phyloP scores from a whole-genome alignment of 2,888 invertebrate species.

The Drosophila austrosaltans region DNA sequence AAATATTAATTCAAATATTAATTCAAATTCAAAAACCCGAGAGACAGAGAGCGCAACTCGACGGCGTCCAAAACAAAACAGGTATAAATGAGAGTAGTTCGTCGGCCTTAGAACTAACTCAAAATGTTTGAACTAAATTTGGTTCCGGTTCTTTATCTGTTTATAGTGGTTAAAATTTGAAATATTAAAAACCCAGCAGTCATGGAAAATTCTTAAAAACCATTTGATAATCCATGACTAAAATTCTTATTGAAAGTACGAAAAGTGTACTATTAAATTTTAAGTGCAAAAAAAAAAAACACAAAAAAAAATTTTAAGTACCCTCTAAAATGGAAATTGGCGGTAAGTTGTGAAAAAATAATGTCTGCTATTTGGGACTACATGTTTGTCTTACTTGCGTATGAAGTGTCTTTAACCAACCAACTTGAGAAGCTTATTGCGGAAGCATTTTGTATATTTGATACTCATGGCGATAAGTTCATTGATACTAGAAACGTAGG shows the following conservation, averaged over 20 bases:
- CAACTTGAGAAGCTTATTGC: conserved; percentile 91
- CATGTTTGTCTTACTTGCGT: no score
- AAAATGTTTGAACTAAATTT: not conserved
- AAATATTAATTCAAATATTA: conserved; percentile 1
- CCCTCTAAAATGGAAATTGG: conserved; percentile 52
- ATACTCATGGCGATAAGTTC: conserved; percentile 93
- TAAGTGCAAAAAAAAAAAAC: conserved; percentile 23
- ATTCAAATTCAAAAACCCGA: conserved; percentile 1
- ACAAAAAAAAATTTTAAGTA: conserved; percentile 19
- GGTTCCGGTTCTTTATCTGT: not conserved
- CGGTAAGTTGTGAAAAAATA: conserved; percentile 42
- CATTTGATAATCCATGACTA: not conserved
- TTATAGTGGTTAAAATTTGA: not conserved
- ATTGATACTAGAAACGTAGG: conserved; percentile 96
- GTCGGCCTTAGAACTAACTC: not conserved
- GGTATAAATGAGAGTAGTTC: not conserved
- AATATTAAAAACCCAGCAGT: not conserved
- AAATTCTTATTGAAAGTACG: not conserved
- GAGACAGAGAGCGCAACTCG: not conserved
- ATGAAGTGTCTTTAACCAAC: conserved; percentile 85
- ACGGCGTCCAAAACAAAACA: not conserved
- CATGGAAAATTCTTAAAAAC: not conserved
- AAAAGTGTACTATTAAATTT: conserved; percentile 17
- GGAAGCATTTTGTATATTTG: conserved; percentile 95
- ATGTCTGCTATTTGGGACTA: not conserved